Base-by-base conservation (phyloP, 2,113 vertebrate species). In the Actinemys pallida region DNA sequence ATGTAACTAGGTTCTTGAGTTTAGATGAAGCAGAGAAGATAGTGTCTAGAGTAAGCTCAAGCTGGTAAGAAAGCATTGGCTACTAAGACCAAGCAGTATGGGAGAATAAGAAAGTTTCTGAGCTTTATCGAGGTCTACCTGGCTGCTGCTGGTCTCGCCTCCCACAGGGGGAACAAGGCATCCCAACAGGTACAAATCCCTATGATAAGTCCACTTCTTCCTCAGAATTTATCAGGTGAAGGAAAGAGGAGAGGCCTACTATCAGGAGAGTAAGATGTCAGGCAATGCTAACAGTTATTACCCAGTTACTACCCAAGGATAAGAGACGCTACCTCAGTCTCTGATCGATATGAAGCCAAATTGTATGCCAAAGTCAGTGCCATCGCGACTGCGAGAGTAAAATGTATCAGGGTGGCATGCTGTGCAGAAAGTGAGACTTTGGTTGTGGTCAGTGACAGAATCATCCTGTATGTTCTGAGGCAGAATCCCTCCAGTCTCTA, bases 341-440 rank as follows among this genome's bases (percentile, higher is more conserved):
- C 93, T 98, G 95, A 99, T 98, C 97, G 99, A 99, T 98, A 99
- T 98, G 97, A 99, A 99, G 57, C 99, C 99, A 69, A 99, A 98
- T 93, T 99, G 99, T 20, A 98, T 99, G 53, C 99, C 99, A 35
- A 99, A 99, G 97, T 99, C 98, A 80, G 54, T 52, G 6, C 99
- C 99, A 89, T 99, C 99, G 65, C 99, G 98, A 47, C 98, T 97
- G 84, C 99, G 98, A 50, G 99, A 99, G 90, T 99, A 99, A 97
- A 99, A 99, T 90, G 97, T 97, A 3, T 99, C 98, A 11, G 99
- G 98, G 86, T 98, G 98, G 79, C 99, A 99, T 12, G 98, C 98
- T 3, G 99, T 99, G 96, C 99, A 99, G 42, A 98, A 98, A 9
- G 98, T 99, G 92, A 99, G 91, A 19, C 98, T 95, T 52, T 98